Base-by-base conservation (phyloP, 2,888 invertebrate genomes). In the Torymus tubicola region DNA sequence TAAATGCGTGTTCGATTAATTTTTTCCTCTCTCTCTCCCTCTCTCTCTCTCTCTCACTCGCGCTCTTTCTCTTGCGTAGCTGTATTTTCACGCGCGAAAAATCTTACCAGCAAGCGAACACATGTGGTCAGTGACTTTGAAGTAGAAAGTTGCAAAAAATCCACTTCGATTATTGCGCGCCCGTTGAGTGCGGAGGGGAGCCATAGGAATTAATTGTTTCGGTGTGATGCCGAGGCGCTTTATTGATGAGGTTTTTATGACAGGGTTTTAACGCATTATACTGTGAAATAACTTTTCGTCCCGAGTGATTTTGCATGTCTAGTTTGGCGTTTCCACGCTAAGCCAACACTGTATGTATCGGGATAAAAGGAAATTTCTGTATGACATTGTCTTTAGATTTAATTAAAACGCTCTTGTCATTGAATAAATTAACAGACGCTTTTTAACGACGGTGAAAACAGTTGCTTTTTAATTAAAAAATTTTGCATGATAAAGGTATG, bases 1-100 rank as follows among this genome's bases (percentile, higher is more conserved):
- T 73, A 58, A 78, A 60, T 73, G 67, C 68, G 31, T 58, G 72
- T 61, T 71, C 78, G 68, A 73, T 74, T 74, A 70, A 70, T 42
- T 65, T 71, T 78, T 77, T 77, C 53, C 53, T 68, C 31, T 55
- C 50, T 21, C 16, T 63, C 14, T 2, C 21, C 2, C 21, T 1
- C 21, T 1, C 21, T 71, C 61, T 42, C 14, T 14, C 21, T 10
- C 50, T 21, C 16, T 63, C 14, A 21, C 21, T 21, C 21, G 21
- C 21, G 21, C 21, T 71, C 61, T 42, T 13, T 14, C 21, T 10
- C 5, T 2, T 42, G 11, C 42, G 65, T 16, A 65, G 50, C 24
- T 69, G n/a, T 57, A n/a, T 14, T 3, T 53, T 13, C 12, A 16
- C 5, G 57, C 53, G 60, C 61, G 58, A 76, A 77, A 70, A 57